Conservation (phyloP, 2,888 invertebrate genomes). For the Pammene fasciana region DNA sequence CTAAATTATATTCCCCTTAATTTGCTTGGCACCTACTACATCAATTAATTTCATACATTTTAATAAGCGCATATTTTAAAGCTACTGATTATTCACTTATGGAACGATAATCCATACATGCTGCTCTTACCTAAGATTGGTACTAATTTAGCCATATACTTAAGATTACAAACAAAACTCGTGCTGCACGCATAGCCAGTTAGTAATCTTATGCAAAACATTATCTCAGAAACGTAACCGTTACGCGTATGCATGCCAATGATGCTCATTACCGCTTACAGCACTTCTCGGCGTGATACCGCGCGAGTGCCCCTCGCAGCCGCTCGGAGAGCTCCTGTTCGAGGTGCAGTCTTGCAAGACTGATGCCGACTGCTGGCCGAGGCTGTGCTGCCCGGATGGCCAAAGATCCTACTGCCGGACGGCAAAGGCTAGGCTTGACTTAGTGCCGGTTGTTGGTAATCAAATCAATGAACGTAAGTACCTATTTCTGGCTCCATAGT, state of each 20-base stretch:
- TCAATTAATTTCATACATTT: too few relatives aligned
- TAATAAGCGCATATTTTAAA: too few relatives aligned
- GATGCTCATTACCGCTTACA: slow-evolving; percentile 54
- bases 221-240: slow-evolving; percentile 23
- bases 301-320: slow-evolving; percentile 86
- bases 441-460: slow-evolving; percentile 85
- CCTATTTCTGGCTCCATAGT: not conserved
- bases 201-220: slow-evolving; percentile 22
- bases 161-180: not conserved
- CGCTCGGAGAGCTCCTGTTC: slow-evolving; percentile 87
- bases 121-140: not conserved
- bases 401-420: slow-evolving; percentile 88
- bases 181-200: slow-evolving; percentile 5
- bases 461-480: slow-evolving; percentile 85
- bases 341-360: slow-evolving; percentile 87
- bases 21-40: too few relatives aligned
- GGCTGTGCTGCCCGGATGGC: slow-evolving; percentile 90
- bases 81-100: too few relatives aligned
- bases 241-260: slow-evolving; percentile 28
- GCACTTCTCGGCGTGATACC: slow-evolving; percentile 88
- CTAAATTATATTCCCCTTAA: too few relatives aligned
- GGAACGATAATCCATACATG: too few relatives aligned
- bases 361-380: slow-evolving; percentile 89
- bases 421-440: slow-evolving; percentile 86
- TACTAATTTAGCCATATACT: not conserved